Base-by-base conservation (phyloP, 2,113 vertebrate genomes). In the Bos javanicus region DNA sequence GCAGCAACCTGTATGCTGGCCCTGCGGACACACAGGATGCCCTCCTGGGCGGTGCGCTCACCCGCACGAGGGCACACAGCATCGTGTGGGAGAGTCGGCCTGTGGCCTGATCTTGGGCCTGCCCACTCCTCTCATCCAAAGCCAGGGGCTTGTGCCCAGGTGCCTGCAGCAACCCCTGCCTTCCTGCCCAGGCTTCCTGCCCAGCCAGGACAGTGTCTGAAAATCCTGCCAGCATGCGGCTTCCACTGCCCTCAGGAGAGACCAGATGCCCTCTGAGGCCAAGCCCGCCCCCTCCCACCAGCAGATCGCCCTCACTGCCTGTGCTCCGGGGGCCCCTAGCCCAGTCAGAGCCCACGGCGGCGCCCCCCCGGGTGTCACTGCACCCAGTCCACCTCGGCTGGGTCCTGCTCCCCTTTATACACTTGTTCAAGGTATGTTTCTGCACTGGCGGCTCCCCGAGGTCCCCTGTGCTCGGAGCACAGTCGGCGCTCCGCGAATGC, bases 21-120 rank as follows among this genome's bases (percentile, higher is more conserved):
- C 48, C 87, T 33, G 2, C 0, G 1, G 87, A 36, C 30, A 74
- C 14, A 3, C 3, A 59, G 4, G 8, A 80, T 3, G 9, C 21
- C 74, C 48, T 36, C 46, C 1, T 71, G 30, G 39, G 5, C 26
- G 11, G 54, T 5, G 39, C 1, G 0, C 30, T 26, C 89, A 26
- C 15, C 6, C 3, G 30, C 33, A 33, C 1, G 3, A 15, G 10
- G n/a, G 21, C 89, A 91, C 56, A 14, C 46, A 25, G 23, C 26
- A 57, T 26, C 9, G 1, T 13, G 2, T 19, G 11, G 36, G 25
- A 7, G 7, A 36, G 30, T 30, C 11, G 0, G 25, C 78, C 30
- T 59, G 30, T 71, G 60, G 8, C 21, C 36, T 56, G 15, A 5
- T 50, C 39, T 5, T 8, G 21, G 15, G 33, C 15, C 30, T 26